A percentile compares a stretch with the other conserved stretches of the same genome.
Conservation (phyloP, 2,797 vertebrate species). For the Sebastes cheni region DNA sequence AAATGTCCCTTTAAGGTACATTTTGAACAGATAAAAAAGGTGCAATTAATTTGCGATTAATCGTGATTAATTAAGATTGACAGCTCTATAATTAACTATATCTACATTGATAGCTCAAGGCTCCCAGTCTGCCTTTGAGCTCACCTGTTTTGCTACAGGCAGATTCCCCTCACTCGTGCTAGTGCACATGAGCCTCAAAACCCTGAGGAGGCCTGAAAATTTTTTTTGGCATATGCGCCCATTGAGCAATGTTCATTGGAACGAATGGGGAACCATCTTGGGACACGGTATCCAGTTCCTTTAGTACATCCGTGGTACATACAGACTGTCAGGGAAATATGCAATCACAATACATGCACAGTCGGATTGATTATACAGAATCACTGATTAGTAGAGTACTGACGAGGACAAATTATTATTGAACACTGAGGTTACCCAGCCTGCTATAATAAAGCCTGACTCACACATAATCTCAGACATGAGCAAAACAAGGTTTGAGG, state of each 20-base stretch:
- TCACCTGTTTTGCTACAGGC: not conserved
- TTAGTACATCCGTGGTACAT: not conserved
- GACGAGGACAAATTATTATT: not conserved
- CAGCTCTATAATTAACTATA: no score
- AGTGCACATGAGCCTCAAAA: not conserved
- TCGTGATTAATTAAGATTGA: no score
- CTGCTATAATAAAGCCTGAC: not conserved
- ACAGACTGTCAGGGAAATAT: not conserved
- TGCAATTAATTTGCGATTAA: no score
- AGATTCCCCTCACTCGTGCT: not conserved
- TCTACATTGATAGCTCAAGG: not conserved
- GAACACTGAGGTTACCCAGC: not conserved
- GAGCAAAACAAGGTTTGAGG: not conserved
- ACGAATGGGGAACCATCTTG: not conserved
- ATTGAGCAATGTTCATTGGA: not conserved
- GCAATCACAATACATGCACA: not conserved
- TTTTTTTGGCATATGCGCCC: not conserved
- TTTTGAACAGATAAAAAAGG: no score
- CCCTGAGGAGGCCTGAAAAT: not conserved
- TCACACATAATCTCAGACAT: not conserved
- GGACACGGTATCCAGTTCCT: not conserved
- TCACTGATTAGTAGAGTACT: not conserved
- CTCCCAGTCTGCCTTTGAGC: not conserved
- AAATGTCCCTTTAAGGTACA: no score
- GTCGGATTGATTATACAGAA: not conserved